Percentiles rank a stretch among this genome's conserved stretches.
Evolutionary conservation across 23 tunicate genomes (phyloP).

Genomic region (Oikopleura albicans): DNA sequence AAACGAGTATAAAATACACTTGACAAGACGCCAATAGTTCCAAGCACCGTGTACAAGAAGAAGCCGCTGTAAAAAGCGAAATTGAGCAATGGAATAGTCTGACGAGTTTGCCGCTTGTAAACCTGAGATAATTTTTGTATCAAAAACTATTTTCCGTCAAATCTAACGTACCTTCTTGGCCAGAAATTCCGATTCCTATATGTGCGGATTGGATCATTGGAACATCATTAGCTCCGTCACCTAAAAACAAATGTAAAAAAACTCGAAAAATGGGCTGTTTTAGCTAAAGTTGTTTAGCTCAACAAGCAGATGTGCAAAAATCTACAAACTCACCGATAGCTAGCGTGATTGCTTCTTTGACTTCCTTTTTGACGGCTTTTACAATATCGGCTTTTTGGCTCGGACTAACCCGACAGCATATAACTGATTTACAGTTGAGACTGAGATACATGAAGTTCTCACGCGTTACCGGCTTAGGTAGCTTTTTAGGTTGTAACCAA

Average conservation of each 20-base stretch:
- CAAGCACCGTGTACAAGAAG: slow-evolving; percentile 91
- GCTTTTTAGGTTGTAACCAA: slow-evolving; percentile 20
- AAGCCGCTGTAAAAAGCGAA: slow-evolving; percentile 41
- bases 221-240: slow-evolving; percentile 90
- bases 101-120: slow-evolving; percentile 95
- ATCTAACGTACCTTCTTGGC: slow-evolving; percentile 32
- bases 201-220: slow-evolving; percentile 99
- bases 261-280: too few species aligned
- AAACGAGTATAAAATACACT: slow-evolving; percentile 80
- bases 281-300: too few species aligned
- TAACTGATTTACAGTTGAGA: slow-evolving; percentile 77
- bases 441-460: slow-evolving; percentile 52
- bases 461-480: background rate
- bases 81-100: slow-evolving; percentile 94
- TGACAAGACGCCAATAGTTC: slow-evolving; percentile 70
- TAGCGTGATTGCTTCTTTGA: slow-evolving; percentile 49
- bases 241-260: background rate
- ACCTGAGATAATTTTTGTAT: too few species aligned
- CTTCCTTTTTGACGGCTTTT: slow-evolving; percentile 41
- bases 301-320: too few species aligned
- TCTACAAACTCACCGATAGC: slow-evolving; percentile 72
- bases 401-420: slow-evolving; percentile 90
- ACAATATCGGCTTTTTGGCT: slow-evolving; percentile 91
- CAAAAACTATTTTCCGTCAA: too few species aligned
- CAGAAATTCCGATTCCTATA: slow-evolving; percentile 91